Percentiles rank a stretch among this genome's conserved stretches.
These are phyloP conservation scores for Lamellibrachia columna DNA, from an alignment of 2,888 invertebrate genomes.

Conservation along the genomic window DNA sequence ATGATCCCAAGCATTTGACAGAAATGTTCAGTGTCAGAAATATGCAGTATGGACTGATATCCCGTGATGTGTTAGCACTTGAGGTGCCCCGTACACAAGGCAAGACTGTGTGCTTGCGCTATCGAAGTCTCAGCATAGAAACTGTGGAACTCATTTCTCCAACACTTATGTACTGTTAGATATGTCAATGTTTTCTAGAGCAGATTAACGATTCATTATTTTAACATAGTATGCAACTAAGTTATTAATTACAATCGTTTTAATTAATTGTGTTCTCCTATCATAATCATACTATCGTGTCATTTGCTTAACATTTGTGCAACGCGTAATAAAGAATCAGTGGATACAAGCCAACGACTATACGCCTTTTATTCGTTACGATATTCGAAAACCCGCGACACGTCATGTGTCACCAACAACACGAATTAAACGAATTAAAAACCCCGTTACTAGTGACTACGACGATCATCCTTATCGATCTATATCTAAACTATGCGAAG, in stretches of 20 bases:
- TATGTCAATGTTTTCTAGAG: background rate
- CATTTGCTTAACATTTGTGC: background rate
- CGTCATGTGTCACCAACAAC: background rate
- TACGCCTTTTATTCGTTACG: background rate
- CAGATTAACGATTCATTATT: background rate
- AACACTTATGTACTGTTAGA: background rate
- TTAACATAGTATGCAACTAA: background rate
- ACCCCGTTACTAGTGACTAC: no score
- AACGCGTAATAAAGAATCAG: background rate
- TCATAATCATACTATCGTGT: background rate
- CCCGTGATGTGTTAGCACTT: background rate
- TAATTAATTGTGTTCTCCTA: background rate
- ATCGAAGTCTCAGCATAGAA: background rate
- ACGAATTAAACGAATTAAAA: background rate
- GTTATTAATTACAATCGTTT: background rate
- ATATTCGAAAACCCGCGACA: no score
- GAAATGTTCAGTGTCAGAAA: background rate
- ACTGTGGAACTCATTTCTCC: background rate
- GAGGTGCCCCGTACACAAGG: background rate
- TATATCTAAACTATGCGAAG: no score
- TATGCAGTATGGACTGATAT: background rate
- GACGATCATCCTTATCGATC: no score
- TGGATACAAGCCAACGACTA: background rate
- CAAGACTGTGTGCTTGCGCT: background rate
- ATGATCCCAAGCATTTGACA: background rate